A percentile compares a stretch with the other conserved stretches of the same genome.
Evolutionary conservation across 2,797 vertebrate species (phyloP).

Genomic region (Tinamus major): DNA sequence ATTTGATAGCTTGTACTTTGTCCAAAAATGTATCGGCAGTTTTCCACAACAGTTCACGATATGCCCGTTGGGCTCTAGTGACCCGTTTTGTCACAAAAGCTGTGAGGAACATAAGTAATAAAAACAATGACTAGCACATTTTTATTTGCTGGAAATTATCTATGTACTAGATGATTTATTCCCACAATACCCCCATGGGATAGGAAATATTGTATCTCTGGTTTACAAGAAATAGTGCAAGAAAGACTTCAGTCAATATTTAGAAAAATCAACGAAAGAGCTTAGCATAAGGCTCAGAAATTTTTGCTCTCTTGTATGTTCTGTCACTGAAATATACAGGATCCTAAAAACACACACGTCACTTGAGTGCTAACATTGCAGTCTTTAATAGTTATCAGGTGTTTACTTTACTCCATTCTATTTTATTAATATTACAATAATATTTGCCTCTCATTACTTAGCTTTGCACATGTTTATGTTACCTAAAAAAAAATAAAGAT

Average conservation of each 20-base stretch:
- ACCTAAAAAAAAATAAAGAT: conserved; percentile 6
- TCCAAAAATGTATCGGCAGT: neutral
- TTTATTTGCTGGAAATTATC: conserved; percentile 16
- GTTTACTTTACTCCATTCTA: conserved; percentile 25
- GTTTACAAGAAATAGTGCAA: neutral
- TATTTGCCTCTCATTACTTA: neutral
- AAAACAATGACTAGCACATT: neutral
- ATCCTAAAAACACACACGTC: conserved; percentile 16
- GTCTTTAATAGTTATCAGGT: conserved; percentile 18
- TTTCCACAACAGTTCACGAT: neutral
- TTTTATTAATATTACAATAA: conserved; percentile 8
- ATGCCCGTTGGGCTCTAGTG: neutral
- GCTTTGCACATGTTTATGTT: conserved; percentile 9
- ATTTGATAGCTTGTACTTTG: neutral
- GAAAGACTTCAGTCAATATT: neutral
- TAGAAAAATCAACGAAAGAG: conserved; percentile 1
- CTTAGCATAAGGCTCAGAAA: neutral
- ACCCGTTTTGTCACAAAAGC: neutral
- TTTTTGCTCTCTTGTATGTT: neutral
- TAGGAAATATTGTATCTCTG: neutral
- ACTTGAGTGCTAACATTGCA: neutral
- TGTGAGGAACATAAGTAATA: neutral
- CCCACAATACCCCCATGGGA: neutral
- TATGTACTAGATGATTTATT: neutral
- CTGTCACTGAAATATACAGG: neutral